phyloP scores from a whole-genome alignment of 30 jellyfish, hydroid and myxozoan genomes.

The Sanderia malayensis region DNA sequence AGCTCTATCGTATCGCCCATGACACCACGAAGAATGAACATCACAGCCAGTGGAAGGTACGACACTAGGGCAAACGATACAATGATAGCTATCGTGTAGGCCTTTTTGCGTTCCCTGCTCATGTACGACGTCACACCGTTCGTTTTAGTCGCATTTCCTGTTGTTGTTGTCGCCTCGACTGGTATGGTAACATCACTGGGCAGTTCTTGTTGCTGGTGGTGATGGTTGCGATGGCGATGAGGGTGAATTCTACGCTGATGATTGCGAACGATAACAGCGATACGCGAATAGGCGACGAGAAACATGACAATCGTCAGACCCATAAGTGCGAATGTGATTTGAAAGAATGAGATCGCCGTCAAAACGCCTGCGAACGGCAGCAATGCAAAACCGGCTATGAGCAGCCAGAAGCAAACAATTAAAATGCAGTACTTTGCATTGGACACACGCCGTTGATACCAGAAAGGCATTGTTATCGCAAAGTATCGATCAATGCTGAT shows the following conservation, averaged over 20 bases:
- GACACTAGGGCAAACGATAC: constrained; percentile 33
- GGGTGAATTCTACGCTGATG: constrained; percentile 47
- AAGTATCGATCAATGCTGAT: constrained; percentile 45
- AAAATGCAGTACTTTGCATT: constrained; percentile 3
- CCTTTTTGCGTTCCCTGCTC: constrained; percentile 41
- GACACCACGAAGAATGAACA: constrained; percentile 49
- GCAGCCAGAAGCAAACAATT: constrained; percentile 16
- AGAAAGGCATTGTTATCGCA: constrained; percentile 45
- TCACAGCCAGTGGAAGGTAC: constrained; percentile 47
- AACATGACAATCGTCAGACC: constrained; percentile 31
- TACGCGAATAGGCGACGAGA: constrained; percentile 24
- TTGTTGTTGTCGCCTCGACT: background rate
- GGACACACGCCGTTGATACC: constrained; percentile 32
- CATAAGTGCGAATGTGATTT: constrained; percentile 32
- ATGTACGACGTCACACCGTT: constrained; percentile 6
- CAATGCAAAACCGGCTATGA: constrained; percentile 16
- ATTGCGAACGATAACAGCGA: constrained; percentile 19
- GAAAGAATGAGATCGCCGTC: constrained; percentile 21
- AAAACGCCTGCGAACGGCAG: constrained; percentile 34
- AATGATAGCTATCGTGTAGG: constrained; percentile 45
- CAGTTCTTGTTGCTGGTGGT: background rate
- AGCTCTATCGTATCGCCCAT: constrained; percentile 45
- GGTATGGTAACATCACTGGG: constrained; percentile 1
- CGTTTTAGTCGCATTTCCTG: too few relatives aligned
- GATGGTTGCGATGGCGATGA: constrained; percentile 29